Evolutionary conservation across 2,888 invertebrate species (phyloP), one percentile per base, ranked within the genome.

Genomic region (Holacanthella duospinosa): DNA sequence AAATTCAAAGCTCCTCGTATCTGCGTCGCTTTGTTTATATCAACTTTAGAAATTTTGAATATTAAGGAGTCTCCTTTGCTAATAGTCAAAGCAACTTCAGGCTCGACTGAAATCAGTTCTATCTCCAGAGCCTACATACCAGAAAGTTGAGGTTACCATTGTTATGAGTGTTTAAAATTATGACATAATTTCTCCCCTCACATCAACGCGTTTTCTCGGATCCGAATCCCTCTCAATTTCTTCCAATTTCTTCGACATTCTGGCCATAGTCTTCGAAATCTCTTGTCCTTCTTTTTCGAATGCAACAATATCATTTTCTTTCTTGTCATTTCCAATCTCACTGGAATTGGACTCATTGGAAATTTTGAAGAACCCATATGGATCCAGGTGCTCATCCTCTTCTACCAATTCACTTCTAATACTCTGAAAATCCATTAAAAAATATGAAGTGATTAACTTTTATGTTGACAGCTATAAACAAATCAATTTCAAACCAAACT

Each of bases 41-140:
- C 69, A 24, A 66, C 24, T 59, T 70, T 70, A 0, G 68, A 68
- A 56, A 68, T 68, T 63, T 71, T 71, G 54, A 87, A 82, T 28
- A 88, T 85, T 54, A 89, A 79, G 63, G 85, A 84, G 77, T 89
- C 88, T 0, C 89, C 88, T 74, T 84, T 84, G 24, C 88, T 87
- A 68, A 89, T 88, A 36, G 88, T 79, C 63, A 85, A 83, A 4
- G 88, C 88, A 64, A 87, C 87, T 75, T 86, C 87, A 1, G 87
- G 86, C 16, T 88, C 87, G 67, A 87, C 77, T 62, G 79, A 78
- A 36, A 82, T 82, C 66, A 85, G 76, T 76, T 85, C 85, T 70
- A 80, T 78, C 75, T 86, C 85, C 67, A 86, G 75, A 64, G 84
- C 79, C 85, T 85, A 73, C 1, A 9, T 43, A 26, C 36, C 36